Base-by-base conservation (phyloP, 2,113 vertebrate genomes). In the Mugil cephalus region DNA sequence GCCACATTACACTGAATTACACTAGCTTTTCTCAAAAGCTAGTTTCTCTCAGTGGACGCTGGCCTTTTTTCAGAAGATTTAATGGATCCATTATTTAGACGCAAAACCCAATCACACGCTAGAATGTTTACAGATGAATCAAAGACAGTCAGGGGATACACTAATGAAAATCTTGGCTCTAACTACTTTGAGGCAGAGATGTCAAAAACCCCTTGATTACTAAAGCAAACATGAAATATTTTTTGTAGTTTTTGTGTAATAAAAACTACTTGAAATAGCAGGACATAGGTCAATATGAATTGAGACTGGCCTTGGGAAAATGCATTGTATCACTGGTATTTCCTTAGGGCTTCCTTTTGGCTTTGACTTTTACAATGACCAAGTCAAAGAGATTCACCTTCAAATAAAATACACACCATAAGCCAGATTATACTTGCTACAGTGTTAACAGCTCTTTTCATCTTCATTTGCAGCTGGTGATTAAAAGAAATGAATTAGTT, bases 211-310 rank as follows among this genome's bases (percentile, higher is more conserved):
- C 19, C 15, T 5, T 19, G 18, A 7, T 64, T 51, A 46, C 14
- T 24, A 35, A 12, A 15, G n/a, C 1, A 60, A 53, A 77, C 55
- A 77, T 38, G 3, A 47, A 46, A 69, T 40, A 19, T 45, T 56
- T 54, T 13, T 1, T 11, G 18, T 40, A 34, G 21, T n/a, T 36
- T 60, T 45, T 61, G 36, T 52, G 34, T 52, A 62, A 69, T 62
- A 43, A 78, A 8, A 74, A 75, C 3, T 15, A 47, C 40, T 69
- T 74, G 70, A 72, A 71, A 85, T 64, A 68, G 14, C 18, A 2
- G 35, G 56, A 34, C 13, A 14, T 43, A 9, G 50, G 17, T 30
- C 17, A 36, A 65, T 14, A 47, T 39, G 56, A 46, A 58, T 51
- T 13, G 6, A 34, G 19, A 12, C 34, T 54, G 36, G 77, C 63